Conservation (phyloP, 2,888 invertebrate species). For the Heliconius ethilla region DNA sequence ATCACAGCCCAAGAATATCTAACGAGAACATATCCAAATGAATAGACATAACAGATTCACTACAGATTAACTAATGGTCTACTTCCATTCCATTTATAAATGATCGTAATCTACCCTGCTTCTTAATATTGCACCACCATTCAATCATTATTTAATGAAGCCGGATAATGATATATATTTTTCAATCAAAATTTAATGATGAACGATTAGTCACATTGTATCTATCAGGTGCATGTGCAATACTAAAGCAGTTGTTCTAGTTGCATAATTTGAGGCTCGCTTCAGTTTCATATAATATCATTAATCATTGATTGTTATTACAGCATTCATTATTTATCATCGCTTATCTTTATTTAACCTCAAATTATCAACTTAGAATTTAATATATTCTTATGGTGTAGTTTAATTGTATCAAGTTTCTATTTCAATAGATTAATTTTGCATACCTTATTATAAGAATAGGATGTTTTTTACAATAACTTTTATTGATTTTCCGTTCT, state of each 20-base stretch:
- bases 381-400: background rate
- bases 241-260: constrained; percentile 19
- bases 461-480: background rate
- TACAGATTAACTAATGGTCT: constrained; percentile 41
- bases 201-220: background rate
- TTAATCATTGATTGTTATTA: constrained; percentile 12
- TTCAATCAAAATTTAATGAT: background rate
- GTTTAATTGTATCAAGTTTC: constrained; percentile 22
- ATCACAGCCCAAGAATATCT: constrained; percentile 68
- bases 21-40: constrained; percentile 58
- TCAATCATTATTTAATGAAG: constrained; percentile 6
- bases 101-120: constrained; percentile 23
- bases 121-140: constrained; percentile 25
- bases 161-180: background rate
- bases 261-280: constrained; percentile 15
- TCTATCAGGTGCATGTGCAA: constrained; percentile 25
- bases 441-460: background rate
- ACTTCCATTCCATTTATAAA: constrained; percentile 6
- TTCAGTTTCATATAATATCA: background rate
- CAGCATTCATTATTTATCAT: constrained; percentile 2
- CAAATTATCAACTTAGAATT: constrained; percentile 18
- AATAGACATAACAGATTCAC: constrained; percentile 29
- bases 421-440: background rate
- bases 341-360: constrained; percentile 6
- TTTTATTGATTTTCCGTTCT: background rate